Evolutionary conservation across 2,888 invertebrate genomes (phyloP), one percentile per base, ranked within the genome.

Genomic region (Lasioglossum zephyrum): DNA sequence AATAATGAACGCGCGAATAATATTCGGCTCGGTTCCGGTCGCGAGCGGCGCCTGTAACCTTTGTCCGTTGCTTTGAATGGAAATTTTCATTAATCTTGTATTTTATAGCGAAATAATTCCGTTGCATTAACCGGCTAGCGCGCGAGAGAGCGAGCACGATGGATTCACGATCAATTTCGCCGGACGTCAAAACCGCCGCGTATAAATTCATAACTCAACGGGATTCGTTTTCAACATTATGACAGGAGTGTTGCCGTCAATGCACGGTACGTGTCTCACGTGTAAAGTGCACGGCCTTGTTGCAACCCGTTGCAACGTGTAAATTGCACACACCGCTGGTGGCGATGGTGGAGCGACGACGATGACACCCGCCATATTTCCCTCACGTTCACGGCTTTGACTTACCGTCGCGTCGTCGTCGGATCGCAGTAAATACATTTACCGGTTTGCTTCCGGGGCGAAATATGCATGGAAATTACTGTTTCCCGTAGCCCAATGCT

Each of bases 391-490:
- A 41, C 31, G n/a, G 11, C 49, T 72, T 77, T 66, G 86, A 86
- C 79, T 77, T 73, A 76, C 75, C 22, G 36, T 36, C 16, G 66
- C 26, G 36, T 26, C 16, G 66, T 22, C 66, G 60, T 60, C 22
- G 75, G 39, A 69, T 86, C 78, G 73, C 44, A 60, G 77, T 84
- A 84, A 89, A 87, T 83, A 82, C 70, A 75, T 69, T 87, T 77
- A 73, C 73, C 72, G 69, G 76, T 70, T 78, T 78, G 85, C 81
- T 86, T 57, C 73, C 73, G 63, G 66, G 44, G 81, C 84, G 85
- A 85, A 89, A 90, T 90, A 90, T 90, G 87, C 87, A 88, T 87
- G 77, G 85, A 79, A 88, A 88, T 81, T 82, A 81, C 85, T 76
- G 85, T 85, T 86, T 84, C 69, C 77, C 75, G 79, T 79, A 66